Conservation (phyloP, 2,113 vertebrate species). For the Caranx ignobilis region DNA sequence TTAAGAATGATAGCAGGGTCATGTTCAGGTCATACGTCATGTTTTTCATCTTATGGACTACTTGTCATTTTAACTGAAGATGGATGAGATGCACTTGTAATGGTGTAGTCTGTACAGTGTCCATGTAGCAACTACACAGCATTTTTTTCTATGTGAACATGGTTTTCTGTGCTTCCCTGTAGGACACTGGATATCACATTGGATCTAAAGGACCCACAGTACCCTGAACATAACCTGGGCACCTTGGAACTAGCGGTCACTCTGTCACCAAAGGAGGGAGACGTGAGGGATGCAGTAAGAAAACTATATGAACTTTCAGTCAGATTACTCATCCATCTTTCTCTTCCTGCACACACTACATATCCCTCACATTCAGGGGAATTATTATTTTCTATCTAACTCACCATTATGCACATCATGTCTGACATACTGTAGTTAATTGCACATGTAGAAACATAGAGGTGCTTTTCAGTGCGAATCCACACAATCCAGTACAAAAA, state of each 20-base stretch:
- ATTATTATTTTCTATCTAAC: background rate
- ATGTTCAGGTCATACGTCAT: too few relatives aligned
- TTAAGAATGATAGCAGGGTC: too few relatives aligned
- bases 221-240: conserved; percentile 92
- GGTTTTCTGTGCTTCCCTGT: conserved; percentile 24
- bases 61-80: background rate
- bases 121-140: background rate
- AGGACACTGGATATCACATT: conserved; percentile 91
- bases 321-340: conserved; percentile 22
- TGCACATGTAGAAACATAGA: background rate
- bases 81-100: too few relatives aligned
- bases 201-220: conserved; percentile 92
- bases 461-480: background rate
- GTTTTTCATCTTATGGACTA: too few relatives aligned
- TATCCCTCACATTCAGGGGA: background rate
- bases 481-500: conserved; percentile 2
- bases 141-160: background rate
- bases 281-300: conserved; percentile 91
- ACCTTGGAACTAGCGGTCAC: conserved; percentile 87
- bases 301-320: conserved; percentile 1
- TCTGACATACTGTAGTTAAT: background rate
- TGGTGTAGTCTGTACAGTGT: too few relatives aligned
- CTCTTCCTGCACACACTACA: background rate
- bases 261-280: conserved; percentile 89
- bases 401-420: background rate